Evolutionary conservation across 2,797 vertebrate species (phyloP).

Genomic region (Danio tinwini): DNA sequence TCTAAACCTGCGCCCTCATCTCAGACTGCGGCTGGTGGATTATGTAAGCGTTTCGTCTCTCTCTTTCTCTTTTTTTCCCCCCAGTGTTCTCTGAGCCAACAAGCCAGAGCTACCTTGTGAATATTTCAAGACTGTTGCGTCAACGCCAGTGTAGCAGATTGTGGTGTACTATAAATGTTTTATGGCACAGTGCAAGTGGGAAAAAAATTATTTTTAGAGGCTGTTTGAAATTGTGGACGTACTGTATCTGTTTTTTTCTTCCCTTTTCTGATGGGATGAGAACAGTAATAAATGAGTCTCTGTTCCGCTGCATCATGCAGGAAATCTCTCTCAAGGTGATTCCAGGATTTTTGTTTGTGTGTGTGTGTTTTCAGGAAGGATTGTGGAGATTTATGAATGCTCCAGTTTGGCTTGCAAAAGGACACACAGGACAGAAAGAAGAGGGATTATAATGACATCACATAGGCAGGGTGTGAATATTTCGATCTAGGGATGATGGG

Average conservation of each 20-base stretch:
- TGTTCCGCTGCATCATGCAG: constrained; percentile 42
- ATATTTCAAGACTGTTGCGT: constrained; percentile 68
- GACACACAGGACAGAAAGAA: constrained; percentile 42
- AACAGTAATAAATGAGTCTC: constrained; percentile 36
- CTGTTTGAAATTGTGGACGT: constrained; percentile 48
- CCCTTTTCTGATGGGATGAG: neutral
- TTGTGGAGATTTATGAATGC: constrained; percentile 52
- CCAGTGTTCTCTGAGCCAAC: constrained; percentile 42
- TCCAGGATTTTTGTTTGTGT: constrained; percentile 50
- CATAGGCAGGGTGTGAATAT: neutral
- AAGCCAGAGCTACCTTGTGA: constrained; percentile 55
- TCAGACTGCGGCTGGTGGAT: constrained; percentile 68
- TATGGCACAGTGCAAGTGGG: constrained; percentile 82
- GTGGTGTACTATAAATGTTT: constrained; percentile 82
- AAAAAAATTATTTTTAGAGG: constrained; percentile 82
- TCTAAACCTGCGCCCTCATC: constrained; percentile 54
- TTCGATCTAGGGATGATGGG: neutral
- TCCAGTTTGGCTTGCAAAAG: constrained; percentile 41
- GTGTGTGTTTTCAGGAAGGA: constrained; percentile 37
- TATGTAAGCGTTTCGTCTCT: constrained; percentile 70
- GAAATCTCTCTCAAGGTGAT: constrained; percentile 57
- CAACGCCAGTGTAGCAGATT: constrained; percentile 75
- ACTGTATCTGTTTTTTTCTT: constrained; percentile 33
- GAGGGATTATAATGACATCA: constrained; percentile 30
- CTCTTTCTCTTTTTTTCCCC: constrained; percentile 19